Conservation (phyloP, 2,113 vertebrate species). For the Caretta caretta region DNA sequence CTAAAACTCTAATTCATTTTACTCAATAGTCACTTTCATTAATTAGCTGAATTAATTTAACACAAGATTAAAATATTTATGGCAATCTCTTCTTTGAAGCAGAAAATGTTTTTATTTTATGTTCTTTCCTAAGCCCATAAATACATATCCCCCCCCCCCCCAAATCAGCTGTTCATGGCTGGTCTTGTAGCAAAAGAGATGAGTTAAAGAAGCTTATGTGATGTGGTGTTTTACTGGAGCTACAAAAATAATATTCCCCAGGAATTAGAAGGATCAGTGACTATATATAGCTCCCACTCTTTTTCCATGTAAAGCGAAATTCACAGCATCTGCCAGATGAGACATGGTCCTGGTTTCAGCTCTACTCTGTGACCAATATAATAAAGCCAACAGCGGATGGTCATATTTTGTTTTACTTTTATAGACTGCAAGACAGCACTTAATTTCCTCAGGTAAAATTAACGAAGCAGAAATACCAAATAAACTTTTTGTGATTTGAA, state of each 20-base stretch:
- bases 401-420: background rate
- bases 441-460: background rate
- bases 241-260: slow-evolving; percentile 15
- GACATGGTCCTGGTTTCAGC: background rate
- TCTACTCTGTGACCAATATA: background rate
- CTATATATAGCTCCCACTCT: slow-evolving; percentile 30
- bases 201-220: slow-evolving; percentile 65
- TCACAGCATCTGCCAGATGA: background rate
- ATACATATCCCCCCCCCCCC: slow-evolving; percentile 40
- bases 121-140: slow-evolving; percentile 57
- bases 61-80: slow-evolving; percentile 37
- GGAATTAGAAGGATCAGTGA: slow-evolving; percentile 44
- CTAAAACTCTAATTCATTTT: slow-evolving; percentile 47
- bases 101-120: slow-evolving; percentile 31
- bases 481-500: background rate
- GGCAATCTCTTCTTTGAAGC: slow-evolving; percentile 22
- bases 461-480: background rate
- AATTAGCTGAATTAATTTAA: slow-evolving; percentile 53
- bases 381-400: background rate
- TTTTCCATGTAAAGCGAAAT: background rate
- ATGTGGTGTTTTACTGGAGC: slow-evolving; percentile 51
- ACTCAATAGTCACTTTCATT: slow-evolving; percentile 10
- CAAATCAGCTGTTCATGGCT: slow-evolving; percentile 53
- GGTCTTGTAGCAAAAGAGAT: slow-evolving; percentile 50
- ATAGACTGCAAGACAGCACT: background rate